Evolutionary conservation across 2,797 vertebrate species (phyloP), one percentile per base, ranked within the genome.

Genomic region (Apogon talboti): DNA sequence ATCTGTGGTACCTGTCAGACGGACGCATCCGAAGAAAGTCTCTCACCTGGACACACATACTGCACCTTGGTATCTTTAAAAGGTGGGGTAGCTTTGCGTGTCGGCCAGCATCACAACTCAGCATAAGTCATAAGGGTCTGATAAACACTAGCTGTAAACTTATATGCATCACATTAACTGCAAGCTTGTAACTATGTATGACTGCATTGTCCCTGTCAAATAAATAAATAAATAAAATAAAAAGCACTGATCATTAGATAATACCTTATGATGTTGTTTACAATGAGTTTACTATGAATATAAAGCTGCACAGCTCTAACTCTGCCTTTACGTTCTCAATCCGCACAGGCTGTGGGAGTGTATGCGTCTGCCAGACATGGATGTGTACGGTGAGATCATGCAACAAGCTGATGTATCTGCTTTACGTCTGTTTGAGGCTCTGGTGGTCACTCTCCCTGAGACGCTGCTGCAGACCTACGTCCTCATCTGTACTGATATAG

Each of bases 41-140:
- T 21, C 83, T 95, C 76, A 80, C 89, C 52, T 73, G 76, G 44
- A 89, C 95, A 3, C 96, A 96, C 58, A 60, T 95, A 24, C 86
- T 97, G 21, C 96, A 96, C 83, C 85, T 96, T 8, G 96, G 96
- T 7, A 86, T 96, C 77, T 96, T 95, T 84, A 95, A 94, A 82
- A 84, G 95, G 96, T 96, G 60, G 11, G 65, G 4, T 0, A 9
- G 28, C 12, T 12, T 28, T 21, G 11, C 28, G 6, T 18, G 5
- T 21, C 10, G 40, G 5, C 52, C 19, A 21, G 19, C 3, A 21
- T 21, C 19, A 21, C 19, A 6, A n/a, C 15, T 42, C 24, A 28
- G 24, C 24, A 28, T 10, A 35, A 35, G 33, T 9, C 33, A 35
- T 18, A 2, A 16, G 44, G 45, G 15, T 33, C 9, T 28, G 10